Base-by-base conservation (phyloP, 2,797 vertebrate genomes). In the Halcyon badia region DNA sequence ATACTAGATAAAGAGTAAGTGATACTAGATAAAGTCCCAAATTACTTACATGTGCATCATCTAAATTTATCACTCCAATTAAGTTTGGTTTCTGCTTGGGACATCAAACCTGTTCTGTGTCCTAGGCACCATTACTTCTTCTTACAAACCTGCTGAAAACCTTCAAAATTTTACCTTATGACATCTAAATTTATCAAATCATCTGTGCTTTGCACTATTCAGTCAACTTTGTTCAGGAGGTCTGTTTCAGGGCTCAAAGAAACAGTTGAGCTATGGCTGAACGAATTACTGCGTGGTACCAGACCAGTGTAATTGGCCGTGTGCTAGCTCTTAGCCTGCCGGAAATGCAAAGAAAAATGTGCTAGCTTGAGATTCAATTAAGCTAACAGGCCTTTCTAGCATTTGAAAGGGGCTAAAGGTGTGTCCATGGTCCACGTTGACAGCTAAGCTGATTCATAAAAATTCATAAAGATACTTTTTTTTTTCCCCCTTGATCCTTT, bases 351-450 rank as follows among this genome's bases (percentile, higher is more conserved):
- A 89, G 75, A 85, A 92, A 87, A 95, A 87, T 77, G n/a, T 73
- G 68, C 28, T 89, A n/a, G 46, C 42, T 91, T 88, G 57, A 95
- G 94, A 95, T 93, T 90, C 52, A 81, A 28, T 90, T 81, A 93
- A 46, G 41, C 3, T 77, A 85, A 83, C 89, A 65, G 54, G 41
- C 41, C 85, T 91, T 89, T 42, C 49, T 49, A 89, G 31, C 33
- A 65, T 82, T 93, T 96, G 33, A 6, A 83, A 65, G 39, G 35
- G 76, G 20, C 48, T 86, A 78, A 52, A 91, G 89, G 22, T 87
- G 25, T 88, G 37, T 54, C 75, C 70, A 1, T 46, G 35, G 68
- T 84, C 54, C 84, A 70, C 58, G 51, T 65, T 26, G 56, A 69
- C 37, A 87, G 71, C 42, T 84, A 26, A 58, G 46, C 7, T 76